Conservation (phyloP, 2,888 invertebrate species). For the Onchidella celtica region DNA sequence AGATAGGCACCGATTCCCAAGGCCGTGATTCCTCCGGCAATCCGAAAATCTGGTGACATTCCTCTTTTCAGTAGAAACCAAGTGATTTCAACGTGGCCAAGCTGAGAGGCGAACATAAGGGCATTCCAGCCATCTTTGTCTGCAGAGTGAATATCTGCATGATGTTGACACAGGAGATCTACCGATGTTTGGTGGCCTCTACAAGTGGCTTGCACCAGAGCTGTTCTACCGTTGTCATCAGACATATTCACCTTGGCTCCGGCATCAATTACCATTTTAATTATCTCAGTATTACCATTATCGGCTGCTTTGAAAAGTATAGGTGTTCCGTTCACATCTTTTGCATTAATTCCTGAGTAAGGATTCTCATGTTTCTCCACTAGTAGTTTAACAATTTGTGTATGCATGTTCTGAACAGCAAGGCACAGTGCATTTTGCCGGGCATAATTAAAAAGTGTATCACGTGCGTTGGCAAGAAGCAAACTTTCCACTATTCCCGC, state of each 20-base stretch:
- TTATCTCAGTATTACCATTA: slow-evolving; percentile 11
- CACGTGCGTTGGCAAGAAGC: slow-evolving; percentile 7
- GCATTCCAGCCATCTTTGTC: slow-evolving; percentile 10
- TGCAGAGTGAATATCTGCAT: neutral
- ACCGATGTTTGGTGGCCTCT: no score
- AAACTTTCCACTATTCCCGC: slow-evolving; percentile 16
- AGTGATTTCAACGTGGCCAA: neutral
- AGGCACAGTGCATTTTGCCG: slow-evolving; percentile 14
- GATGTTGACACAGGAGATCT: neutral
- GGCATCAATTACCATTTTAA: slow-evolving; percentile 19
- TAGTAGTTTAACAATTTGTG: neutral
- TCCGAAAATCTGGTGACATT: neutral
- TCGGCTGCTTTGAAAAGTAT: slow-evolving; percentile 17
- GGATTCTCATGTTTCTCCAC: neutral
- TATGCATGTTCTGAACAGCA: slow-evolving; percentile 28
- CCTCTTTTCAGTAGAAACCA: neutral
- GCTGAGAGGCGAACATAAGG: neutral
- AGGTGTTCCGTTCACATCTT: neutral
- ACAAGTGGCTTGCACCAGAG: no score
- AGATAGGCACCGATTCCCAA: no score
- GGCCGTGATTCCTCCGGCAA: no score
- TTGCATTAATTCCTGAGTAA: slow-evolving; percentile 19
- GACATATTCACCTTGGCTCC: slow-evolving; percentile 32
- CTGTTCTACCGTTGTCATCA: neutral
- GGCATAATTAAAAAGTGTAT: neutral